phyloP scores from a whole-genome alignment of 2,113 vertebrate genomes.

The Lasiurus cinereus region DNA sequence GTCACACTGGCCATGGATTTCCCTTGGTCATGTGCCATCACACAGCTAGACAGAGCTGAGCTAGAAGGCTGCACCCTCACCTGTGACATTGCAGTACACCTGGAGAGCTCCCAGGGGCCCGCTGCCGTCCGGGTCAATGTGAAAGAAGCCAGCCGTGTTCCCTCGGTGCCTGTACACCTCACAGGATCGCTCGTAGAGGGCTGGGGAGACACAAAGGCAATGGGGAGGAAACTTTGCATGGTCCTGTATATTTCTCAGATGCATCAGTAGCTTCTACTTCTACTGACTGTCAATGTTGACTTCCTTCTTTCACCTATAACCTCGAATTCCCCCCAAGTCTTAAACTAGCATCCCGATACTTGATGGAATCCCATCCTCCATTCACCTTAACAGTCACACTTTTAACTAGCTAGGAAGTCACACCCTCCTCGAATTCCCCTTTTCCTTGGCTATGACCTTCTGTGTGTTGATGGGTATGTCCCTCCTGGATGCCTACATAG shows the following conservation, averaged over 20 bases:
- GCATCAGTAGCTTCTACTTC: background rate
- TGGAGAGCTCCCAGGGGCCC: slow-evolving; percentile 93
- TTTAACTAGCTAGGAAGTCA: background rate
- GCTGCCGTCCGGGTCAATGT: slow-evolving; percentile 96
- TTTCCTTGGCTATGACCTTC: background rate
- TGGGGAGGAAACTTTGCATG: background rate
- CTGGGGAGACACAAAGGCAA: slow-evolving; percentile 85
- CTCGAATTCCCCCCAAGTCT: background rate
- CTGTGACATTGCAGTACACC: slow-evolving; percentile 98
- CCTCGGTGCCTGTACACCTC: slow-evolving; percentile 96
- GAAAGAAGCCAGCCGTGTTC: slow-evolving; percentile 94
- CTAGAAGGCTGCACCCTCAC: slow-evolving; percentile 84
- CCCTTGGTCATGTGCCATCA: background rate
- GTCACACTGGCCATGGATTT: accelerated
- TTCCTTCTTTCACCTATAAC: background rate
- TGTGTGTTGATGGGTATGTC: background rate
- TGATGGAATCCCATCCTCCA: accelerated
- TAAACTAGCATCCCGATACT: background rate
- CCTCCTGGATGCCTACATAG: accelerated
- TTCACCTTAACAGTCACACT: background rate
- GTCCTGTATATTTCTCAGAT: accelerated
- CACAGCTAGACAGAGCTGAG: accelerated
- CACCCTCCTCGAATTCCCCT: background rate
- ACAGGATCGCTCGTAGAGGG: slow-evolving; percentile 95
- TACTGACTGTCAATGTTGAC: too few relatives aligned